These are phyloP conservation scores for Mimachlamys varia DNA, from an alignment of 2,888 invertebrate genomes.

Conservation along the genomic window DNA sequence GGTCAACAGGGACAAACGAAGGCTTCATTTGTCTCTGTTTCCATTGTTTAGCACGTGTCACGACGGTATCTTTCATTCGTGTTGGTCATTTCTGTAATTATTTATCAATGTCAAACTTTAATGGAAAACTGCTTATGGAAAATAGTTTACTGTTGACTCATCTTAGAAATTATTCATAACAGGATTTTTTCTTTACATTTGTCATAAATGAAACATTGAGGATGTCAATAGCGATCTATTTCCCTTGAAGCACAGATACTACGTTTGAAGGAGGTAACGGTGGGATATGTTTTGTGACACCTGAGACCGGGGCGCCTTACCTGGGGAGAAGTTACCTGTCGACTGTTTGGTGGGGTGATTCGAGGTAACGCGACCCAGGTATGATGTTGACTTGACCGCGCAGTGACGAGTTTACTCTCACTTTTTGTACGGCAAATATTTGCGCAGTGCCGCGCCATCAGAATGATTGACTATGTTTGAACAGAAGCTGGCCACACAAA, in stretches of 20 bases:
- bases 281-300: neutral
- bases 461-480: slow-evolving; percentile 29
- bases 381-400: neutral
- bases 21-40: too few species aligned
- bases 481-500: neutral
- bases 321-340: neutral
- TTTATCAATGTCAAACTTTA: too few species aligned
- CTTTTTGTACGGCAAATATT: slow-evolving; percentile 28
- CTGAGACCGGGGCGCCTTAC: neutral
- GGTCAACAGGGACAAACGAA: too few species aligned
- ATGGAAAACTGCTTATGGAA: too few species aligned
- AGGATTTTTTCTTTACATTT: neutral
- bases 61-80: too few species aligned
- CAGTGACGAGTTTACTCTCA: neutral
- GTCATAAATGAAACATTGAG: too few species aligned
- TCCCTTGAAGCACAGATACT: neutral
- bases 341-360: neutral
- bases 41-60: too few species aligned
- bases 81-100: too few species aligned
- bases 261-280: neutral
- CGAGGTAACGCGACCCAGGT: neutral
- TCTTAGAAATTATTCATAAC: too few species aligned
- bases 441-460: slow-evolving; percentile 13
- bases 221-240: neutral
- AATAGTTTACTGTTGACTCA: too few species aligned